Conservation (phyloP, 2,888 invertebrate species). For the Ormyrus nitidulus region DNA sequence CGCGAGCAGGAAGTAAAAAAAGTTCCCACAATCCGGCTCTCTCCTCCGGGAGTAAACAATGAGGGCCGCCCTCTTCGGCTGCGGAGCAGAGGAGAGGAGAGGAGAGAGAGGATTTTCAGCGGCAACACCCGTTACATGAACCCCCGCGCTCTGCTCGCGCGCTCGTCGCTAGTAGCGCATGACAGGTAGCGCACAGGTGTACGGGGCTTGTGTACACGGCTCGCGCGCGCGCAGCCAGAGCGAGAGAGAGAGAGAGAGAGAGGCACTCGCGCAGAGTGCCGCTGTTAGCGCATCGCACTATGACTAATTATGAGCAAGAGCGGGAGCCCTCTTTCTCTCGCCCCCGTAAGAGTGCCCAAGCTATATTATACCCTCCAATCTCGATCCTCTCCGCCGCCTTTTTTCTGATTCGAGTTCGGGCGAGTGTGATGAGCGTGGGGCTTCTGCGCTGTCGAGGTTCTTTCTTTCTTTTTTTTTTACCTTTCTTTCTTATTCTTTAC, state of each 20-base stretch:
- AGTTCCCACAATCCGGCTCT: conserved; percentile 41
- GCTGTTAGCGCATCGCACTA: conserved; percentile 75
- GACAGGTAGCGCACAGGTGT: conserved; percentile 34
- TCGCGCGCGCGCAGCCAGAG: conserved; percentile 54
- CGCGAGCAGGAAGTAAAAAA: conserved; percentile 47
- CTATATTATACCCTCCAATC: conserved; percentile 9
- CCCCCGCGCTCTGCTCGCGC: conserved; percentile 31
- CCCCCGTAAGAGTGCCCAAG: not conserved
- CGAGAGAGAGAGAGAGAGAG: conserved; percentile 37
- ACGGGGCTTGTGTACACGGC: conserved; percentile 22
- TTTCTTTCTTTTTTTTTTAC: no score
- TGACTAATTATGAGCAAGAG: conserved; percentile 71
- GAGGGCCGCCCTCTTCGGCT: not conserved
- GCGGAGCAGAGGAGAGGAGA: not conserved
- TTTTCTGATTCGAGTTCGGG: conserved; percentile 3
- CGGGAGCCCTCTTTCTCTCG: not conserved
- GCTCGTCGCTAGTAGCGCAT: conserved; percentile 53
- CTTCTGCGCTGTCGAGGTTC: no score
- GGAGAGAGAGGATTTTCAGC: conserved; percentile 22
- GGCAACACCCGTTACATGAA: conserved; percentile 54
- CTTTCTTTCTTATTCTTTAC: no score
- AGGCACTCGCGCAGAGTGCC: conserved; percentile 73
- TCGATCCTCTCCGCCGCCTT: not conserved
- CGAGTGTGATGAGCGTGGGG: not conserved
- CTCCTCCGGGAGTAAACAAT: conserved; percentile 21